A percentile compares a stretch with the other conserved stretches of the same genome.
These are phyloP conservation scores for Sinocyclocheilus rhinocerous DNA, from an alignment of 2,113 vertebrate genomes.

Conservation along the genomic window DNA sequence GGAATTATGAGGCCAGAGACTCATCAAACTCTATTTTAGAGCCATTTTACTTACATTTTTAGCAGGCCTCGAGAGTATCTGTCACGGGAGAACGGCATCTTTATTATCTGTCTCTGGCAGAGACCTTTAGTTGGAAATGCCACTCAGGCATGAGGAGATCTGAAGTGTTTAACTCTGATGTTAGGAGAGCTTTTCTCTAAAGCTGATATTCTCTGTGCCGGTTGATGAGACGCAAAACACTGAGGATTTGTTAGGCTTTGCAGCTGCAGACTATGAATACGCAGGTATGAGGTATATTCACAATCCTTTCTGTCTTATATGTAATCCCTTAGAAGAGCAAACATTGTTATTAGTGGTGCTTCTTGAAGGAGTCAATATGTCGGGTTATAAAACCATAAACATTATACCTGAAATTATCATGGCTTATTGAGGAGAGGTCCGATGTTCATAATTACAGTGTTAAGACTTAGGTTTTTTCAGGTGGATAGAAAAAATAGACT, in stretches of 20 bases:
- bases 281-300: not conserved
- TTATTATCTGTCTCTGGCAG: conserved; percentile 18
- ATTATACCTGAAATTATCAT: not conserved
- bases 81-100: not conserved
- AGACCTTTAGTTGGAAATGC: conserved; percentile 42
- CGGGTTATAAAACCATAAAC: not conserved
- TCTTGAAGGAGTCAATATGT: not conserved
- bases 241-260: conserved; percentile 26
- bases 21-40: not conserved
- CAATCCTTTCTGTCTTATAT: not conserved
- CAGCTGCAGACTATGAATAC: not conserved
- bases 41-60: not conserved
- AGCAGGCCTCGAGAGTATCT: not conserved
- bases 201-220: conserved; percentile 19
- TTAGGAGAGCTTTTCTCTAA: conserved; percentile 6
- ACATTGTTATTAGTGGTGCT: not conserved
- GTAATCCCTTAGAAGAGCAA: conserved; percentile 1
- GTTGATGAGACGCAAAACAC: conserved; percentile 12
- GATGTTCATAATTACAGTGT: not conserved
- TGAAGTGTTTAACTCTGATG: conserved; percentile 12
- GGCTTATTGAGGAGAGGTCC: not conserved
- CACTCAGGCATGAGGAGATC: conserved; percentile 20
- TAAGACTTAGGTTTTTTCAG: not conserved
- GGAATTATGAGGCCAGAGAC: conserved; percentile 11
- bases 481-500: not conserved